Evolutionary conservation across 1,140 invertebrate species (phyloP).

Genomic region (Hylaeus volcanicus): DNA sequence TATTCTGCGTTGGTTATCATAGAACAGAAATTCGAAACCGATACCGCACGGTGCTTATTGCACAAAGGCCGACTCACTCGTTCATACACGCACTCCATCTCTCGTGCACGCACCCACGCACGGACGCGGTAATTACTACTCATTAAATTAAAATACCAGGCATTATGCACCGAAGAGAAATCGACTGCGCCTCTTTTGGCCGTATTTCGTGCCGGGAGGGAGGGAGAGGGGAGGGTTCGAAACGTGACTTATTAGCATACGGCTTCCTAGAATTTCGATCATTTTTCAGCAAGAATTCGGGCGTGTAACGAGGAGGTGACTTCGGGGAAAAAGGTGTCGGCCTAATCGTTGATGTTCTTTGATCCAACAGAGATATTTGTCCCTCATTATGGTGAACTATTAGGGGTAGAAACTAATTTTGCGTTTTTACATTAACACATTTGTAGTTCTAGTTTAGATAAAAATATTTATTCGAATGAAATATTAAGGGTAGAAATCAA

Average conservation of each 20-base stretch:
- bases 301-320: neutral
- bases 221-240: neutral
- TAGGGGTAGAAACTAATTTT: no score
- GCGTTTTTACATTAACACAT: no score
- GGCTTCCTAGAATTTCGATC: conserved; percentile 11
- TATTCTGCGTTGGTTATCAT: conserved; percentile 48
- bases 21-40: conserved; percentile 24
- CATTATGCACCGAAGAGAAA: conserved; percentile 44
- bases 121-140: conserved; percentile 51
- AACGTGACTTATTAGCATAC: conserved; percentile 47
- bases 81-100: neutral
- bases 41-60: conserved; percentile 39
- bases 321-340: no score
- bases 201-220: neutral
- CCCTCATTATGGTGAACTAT: no score
- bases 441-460: no score
- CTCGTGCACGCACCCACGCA: no score
- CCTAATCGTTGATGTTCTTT: no score
- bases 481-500: no score
- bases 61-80: conserved; percentile 5
- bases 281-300: conserved; percentile 24
- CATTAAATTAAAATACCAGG: conserved; percentile 53
- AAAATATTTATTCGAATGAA: no score
- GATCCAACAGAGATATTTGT: no score
- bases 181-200: conserved; percentile 17